A percentile compares a stretch with the other conserved stretches of the same genome.
Evolutionary conservation across 2,888 invertebrate genomes (phyloP).

Genomic region (Proisotoma minuta): DNA sequence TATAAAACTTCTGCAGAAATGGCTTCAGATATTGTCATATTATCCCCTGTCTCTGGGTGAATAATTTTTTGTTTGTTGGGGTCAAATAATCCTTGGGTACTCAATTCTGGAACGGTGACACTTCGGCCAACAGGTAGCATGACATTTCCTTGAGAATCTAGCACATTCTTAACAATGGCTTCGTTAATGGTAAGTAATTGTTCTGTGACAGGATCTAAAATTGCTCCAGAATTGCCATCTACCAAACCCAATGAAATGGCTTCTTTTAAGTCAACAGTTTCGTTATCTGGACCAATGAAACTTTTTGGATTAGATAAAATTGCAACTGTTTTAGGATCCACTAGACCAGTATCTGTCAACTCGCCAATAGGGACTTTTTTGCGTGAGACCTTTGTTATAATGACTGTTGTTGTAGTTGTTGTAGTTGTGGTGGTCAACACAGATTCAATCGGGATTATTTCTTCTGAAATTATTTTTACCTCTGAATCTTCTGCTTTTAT

Average conservation of each 20-base stretch:
- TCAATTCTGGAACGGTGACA: slow-evolving; percentile 74
- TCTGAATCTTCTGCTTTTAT: not conserved
- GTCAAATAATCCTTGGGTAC: slow-evolving; percentile 79
- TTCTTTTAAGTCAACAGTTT: slow-evolving; percentile 66
- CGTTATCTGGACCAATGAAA: slow-evolving; percentile 59
- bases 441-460: slow-evolving; percentile 48
- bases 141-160: slow-evolving; percentile 72
- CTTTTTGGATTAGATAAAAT: slow-evolving; percentile 62
- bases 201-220: slow-evolving; percentile 77
- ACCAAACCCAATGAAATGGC: slow-evolving; percentile 67
- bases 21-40: slow-evolving; percentile 73
- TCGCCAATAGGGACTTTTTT: slow-evolving; percentile 59
- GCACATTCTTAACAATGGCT: slow-evolving; percentile 75
- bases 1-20: slow-evolving; percentile 84
- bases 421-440: slow-evolving; percentile 45
- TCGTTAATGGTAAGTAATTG: slow-evolving; percentile 73
- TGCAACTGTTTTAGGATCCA: slow-evolving; percentile 70
- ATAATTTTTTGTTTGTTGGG: slow-evolving; percentile 67
- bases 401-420: slow-evolving; percentile 42
- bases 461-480: slow-evolving; percentile 37
- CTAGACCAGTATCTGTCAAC: slow-evolving; percentile 71
- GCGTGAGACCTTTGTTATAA: slow-evolving; percentile 45
- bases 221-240: slow-evolving; percentile 68
- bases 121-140: slow-evolving; percentile 74
- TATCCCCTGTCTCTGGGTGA: slow-evolving; percentile 79